Percentiles rank a stretch among this genome's conserved stretches.
Evolutionary conservation across 1,140 invertebrate genomes (phyloP).

Genomic region (Calycopis cecrops): DNA sequence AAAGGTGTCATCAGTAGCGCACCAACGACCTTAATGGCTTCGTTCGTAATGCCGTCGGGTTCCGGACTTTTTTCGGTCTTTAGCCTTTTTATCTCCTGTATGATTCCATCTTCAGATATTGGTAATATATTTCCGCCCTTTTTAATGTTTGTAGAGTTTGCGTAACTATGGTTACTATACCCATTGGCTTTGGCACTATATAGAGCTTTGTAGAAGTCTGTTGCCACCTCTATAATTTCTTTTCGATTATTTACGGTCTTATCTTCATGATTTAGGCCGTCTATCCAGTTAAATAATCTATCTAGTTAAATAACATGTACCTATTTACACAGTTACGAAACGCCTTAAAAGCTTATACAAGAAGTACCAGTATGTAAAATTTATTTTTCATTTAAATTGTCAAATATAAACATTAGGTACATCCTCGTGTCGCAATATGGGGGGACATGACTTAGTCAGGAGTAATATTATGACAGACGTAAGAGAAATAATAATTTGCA

Average conservation of each 20-base stretch:
- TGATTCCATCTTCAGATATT: background rate
- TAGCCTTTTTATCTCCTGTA: background rate
- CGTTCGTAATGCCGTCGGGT: background rate
- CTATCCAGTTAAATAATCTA: constrained; percentile 2
- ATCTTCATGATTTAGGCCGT: background rate
- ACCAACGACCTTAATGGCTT: background rate
- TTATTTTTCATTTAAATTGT: too few species aligned
- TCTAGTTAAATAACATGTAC: too few species aligned
- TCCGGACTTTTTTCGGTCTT: constrained; percentile 8
- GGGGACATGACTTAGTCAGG: too few species aligned
- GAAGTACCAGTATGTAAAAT: background rate
- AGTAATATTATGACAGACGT: too few species aligned
- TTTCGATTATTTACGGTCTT: background rate
- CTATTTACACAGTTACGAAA: too few species aligned
- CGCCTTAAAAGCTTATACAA: constrained; percentile 7
- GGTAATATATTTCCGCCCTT: background rate
- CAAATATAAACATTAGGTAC: too few species aligned
- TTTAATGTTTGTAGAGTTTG: background rate
- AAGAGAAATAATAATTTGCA: too few species aligned
- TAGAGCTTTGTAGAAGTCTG: background rate
- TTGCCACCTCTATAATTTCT: background rate
- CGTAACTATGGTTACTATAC: background rate
- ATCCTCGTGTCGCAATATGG: too few species aligned
- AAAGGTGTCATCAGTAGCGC: background rate
- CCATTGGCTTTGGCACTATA: background rate